A percentile compares a stretch with the other conserved stretches of the same genome.
These are phyloP conservation scores for Lucilia sericata DNA, from an alignment of 1,140 invertebrate species.

Conservation along the genomic window DNA sequence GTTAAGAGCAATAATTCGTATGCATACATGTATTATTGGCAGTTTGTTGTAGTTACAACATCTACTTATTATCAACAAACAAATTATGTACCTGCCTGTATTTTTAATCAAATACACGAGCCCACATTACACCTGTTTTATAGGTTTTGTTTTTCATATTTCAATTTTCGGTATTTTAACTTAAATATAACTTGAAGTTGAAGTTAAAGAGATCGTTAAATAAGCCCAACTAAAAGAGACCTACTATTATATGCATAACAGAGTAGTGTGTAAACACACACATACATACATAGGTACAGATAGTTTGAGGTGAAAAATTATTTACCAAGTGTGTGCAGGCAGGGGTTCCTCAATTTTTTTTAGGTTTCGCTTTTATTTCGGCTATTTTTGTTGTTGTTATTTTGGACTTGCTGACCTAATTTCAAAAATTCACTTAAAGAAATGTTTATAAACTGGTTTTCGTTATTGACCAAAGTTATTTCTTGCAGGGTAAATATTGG, in stretches of 20 bases:
- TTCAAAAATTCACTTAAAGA: background rate
- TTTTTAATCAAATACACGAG: constrained; percentile 11
- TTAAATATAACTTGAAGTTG: background rate
- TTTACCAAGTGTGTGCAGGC: background rate
- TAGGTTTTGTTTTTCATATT: background rate
- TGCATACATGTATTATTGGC: background rate
- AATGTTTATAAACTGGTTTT: background rate
- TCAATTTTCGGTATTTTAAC: background rate
- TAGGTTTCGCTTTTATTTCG: background rate
- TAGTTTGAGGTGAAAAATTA: too few relatives aligned
- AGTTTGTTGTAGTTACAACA: background rate
- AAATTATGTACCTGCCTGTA: background rate
- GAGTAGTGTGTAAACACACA: background rate
- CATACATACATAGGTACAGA: background rate
- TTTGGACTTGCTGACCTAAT: constrained; percentile 39
- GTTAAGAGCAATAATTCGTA: too few relatives aligned
- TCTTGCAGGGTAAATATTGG: constrained; percentile 19
- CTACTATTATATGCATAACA: background rate
- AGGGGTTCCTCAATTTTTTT: constrained; percentile 29
- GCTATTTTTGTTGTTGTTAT: background rate
- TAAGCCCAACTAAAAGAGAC: background rate
- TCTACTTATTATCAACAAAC: background rate
- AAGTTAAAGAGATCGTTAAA: background rate
- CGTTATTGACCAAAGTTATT: background rate
- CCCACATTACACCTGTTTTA: background rate